Base-by-base conservation (phyloP, 2,113 vertebrate species). In the Alexandromys fortis region DNA sequence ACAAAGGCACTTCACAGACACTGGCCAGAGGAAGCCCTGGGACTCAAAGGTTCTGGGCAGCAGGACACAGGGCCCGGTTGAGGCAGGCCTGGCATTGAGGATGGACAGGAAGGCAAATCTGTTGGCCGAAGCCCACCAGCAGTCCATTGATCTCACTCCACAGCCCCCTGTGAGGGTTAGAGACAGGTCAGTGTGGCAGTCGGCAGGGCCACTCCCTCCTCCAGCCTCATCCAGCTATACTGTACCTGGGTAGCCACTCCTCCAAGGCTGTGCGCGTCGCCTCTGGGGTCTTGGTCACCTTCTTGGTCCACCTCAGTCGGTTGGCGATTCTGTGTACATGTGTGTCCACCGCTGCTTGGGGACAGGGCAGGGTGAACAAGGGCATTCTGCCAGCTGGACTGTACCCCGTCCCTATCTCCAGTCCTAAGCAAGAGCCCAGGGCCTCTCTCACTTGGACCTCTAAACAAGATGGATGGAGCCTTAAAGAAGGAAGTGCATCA, bases 101-200 rank as follows among this genome's bases (percentile, higher is more conserved):
- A 55, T 82, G 98, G 68, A 99, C 76, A 0, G 99, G 99, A 58
- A 99, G 98, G 98, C 99, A 99, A 88, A 99, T 98, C 98, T 99
- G 99, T 98, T 99, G 99, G 79, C 99, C 99, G 17, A 99, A 99
- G 52, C 99, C 99, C 85, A 99, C 99, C 79, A 99, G 97, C 47
- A 99, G 98, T 98, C 99, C 99, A 97, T 99, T 99, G 70, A 99
- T 98, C 97, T 99, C 99, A 1, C 98, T 98, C 99, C 99, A 99
- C 83, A 99, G 98, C 14, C 99, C 99, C 98, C 99, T 99, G 98
- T 45, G 91, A 89, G 0, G 61, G 68, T 4, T 72, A 70, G 52
- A 45, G 87, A 16, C 4, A 21, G n/a, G 45, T 97, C 9, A 96
- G 78, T 22, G 9, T 35, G 0, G 16, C 13, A 19, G 21, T 24